Percentiles rank a stretch among this genome's conserved stretches.
Evolutionary conservation across 2,113 vertebrate species (phyloP).

Genomic region (Callipepla squamata): DNA sequence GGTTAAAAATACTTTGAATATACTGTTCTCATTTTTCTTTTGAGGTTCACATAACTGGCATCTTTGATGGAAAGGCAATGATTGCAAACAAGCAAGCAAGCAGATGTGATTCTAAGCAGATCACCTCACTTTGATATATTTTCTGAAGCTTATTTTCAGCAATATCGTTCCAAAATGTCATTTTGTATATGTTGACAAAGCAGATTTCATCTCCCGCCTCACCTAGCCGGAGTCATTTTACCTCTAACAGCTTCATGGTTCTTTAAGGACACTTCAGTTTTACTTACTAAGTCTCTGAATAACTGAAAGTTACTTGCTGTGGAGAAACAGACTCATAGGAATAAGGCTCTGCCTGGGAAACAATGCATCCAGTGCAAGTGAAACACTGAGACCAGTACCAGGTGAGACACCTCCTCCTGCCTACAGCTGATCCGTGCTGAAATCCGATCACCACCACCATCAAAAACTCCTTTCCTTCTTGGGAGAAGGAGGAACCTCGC

Average conservation of each 20-base stretch:
- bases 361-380: fast-evolving
- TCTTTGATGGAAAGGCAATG: background rate
- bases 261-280: background rate
- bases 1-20: background rate
- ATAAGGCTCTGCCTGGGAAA: background rate
- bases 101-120: background rate
- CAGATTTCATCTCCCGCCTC: background rate
- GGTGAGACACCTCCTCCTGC: background rate
- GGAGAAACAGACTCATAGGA: background rate
- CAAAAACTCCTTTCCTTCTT: background rate
- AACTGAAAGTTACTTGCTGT: background rate
- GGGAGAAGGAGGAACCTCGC: fast-evolving
- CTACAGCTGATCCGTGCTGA: background rate
- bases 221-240: background rate
- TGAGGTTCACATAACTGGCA: background rate
- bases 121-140: background rate
- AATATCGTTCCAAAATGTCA: background rate
- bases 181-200: background rate
- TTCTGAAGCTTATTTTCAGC: slow-evolving; percentile 21
- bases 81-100: background rate
- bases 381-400: background rate
- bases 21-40: background rate
- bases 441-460: background rate
- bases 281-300: background rate
- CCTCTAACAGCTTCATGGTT: background rate